Evolutionary conservation across 2,888 invertebrate genomes (phyloP), one percentile per base, ranked within the genome.

Genomic region (Coelopa pilipes): DNA sequence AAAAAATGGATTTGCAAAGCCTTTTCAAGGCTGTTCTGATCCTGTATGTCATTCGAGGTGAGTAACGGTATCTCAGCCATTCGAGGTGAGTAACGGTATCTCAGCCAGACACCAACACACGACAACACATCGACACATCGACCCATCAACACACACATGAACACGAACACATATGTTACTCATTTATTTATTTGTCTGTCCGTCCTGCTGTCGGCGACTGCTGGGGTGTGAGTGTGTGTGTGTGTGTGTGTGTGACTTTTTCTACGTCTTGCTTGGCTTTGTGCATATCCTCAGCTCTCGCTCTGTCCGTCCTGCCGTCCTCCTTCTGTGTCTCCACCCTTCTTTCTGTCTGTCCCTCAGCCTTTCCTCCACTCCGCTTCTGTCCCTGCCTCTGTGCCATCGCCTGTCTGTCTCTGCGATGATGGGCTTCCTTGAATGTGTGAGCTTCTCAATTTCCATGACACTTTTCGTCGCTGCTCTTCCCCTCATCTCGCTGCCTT

Each of bases 1-100:
- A 87, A 87, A 87, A 87, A 87, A 87, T 88, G 88, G 87, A 86
- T 86, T 86, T 86, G 82, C 83, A 84, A 81, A 84, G 87, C 87
- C 87, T 88, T 87, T 86, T 86, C 84, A 87, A 87, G 87, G 87
- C 87, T 83, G 82, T 84, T 81, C 84, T 87, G 83, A 87, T 87
- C 84, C 85, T 87, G 81, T 87, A 86, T 82, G 82, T 84, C 81
- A 81, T 88, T 80, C 82, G 82, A 86, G 88, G 87, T 87, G 81
- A 87, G 87, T 79, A 53, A 65, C 71, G 53, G 53, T 15, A 53
- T 53, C 9, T 67, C 12, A 53, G 82, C 83, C 81, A 81, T 88
- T 80, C 82, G 82, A 86, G 88, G 87, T 87, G 81, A 87, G 87
- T 79, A 53, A 65, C 71, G 53, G 53, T 15, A 53, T 53, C 7